Evolutionary conservation across 64 coral and sea anemone species (phyloP), one percentile per base, ranked within the genome.

Genomic region (Catalaphyllia jardinei): DNA sequence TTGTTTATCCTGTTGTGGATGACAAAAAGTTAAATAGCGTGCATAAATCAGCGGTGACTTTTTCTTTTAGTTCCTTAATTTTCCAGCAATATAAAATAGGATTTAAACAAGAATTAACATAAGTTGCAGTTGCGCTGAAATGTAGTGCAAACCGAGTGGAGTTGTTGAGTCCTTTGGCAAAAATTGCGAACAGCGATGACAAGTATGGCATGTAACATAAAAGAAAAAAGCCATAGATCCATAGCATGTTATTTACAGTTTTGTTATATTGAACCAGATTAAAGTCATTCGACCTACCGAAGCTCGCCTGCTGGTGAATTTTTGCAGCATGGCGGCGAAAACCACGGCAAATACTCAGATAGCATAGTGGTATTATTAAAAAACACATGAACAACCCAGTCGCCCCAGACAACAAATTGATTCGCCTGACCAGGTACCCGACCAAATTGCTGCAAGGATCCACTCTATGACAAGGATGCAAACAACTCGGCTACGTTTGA

Each of bases 51-150:
- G 22, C n/a, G 12, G 27, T 42, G 82, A 93, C 91, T 79, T 82
- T 76, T 29, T 86, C 69, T 9, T 82, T 52, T 52, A 54, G 54
- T 29, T 79, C 77, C 59, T 79, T 79, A n/a, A 79, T 79, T 59
- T 52, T 79, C 77, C 77, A 79, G 24, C 77, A 69, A 25, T 69
- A 69, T 69, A 69, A 27, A 69, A 69, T 69, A 24, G 65, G 20
- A 25, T 69, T 77, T 79, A 79, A 28, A 28, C 10, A 59, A 25
- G 77, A 79, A 59, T 79, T 79, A 28, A 60, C 52, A 54, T 57
- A 79, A 79, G 59, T 10, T 28, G 77, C 50, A 29, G 30, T 60
- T 8, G 10, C 10, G 11, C 77, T 27, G 15, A 79, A 29, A 59
- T 79, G 24, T 29, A 57, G 5, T 11, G 50, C 77, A 60, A 57